A percentile compares a stretch with the other conserved stretches of the same genome.
phyloP scores from a whole-genome alignment of 2,113 vertebrate genomes.

The Spilogale gracilis region DNA sequence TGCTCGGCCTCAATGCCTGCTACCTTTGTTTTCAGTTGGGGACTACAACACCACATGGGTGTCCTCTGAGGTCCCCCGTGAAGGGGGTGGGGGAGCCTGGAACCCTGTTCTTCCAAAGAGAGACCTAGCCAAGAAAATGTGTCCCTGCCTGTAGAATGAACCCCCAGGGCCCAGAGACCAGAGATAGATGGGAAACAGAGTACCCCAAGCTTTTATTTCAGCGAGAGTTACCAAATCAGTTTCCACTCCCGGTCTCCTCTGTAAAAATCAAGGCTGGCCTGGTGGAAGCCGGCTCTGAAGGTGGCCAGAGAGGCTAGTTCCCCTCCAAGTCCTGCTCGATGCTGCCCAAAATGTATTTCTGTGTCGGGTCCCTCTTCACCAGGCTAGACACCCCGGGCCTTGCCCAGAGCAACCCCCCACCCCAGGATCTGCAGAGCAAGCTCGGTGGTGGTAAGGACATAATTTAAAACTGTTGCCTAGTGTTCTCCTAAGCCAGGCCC shows the following conservation, averaged over 20 bases:
- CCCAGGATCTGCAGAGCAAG: constrained; percentile 75
- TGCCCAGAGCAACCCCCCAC: not conserved
- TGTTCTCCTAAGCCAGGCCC: constrained; percentile 87
- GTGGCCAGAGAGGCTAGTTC: constrained; percentile 12
- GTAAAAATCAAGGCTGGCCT: constrained; percentile 67
- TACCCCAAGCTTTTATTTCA: rapidly evolving
- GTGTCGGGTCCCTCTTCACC: not conserved
- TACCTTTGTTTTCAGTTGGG: constrained; percentile 92
- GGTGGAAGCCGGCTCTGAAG: not conserved
- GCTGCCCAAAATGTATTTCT: constrained; percentile 2
- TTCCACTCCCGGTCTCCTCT: constrained; percentile 60
- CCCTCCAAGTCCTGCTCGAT: constrained; percentile 70
- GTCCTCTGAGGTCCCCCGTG: constrained; percentile 70
- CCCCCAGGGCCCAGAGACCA: rapidly evolving
- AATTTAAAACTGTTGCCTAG: constrained; percentile 88
- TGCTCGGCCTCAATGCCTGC: constrained; percentile 90
- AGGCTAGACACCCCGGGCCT: not conserved
- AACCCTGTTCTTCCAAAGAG: constrained; percentile 52
- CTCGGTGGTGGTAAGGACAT: constrained; percentile 86
- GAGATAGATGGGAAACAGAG: not conserved
- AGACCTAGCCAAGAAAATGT: constrained; percentile 61
- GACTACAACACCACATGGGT: constrained; percentile 86
- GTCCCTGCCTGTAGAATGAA: not conserved
- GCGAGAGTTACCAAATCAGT: not conserved
- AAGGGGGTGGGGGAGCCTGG: not conserved